A percentile compares a stretch with the other conserved stretches of the same genome.
Conservation (phyloP, 2,113 vertebrate genomes). For the Pterophyllum scalare region DNA sequence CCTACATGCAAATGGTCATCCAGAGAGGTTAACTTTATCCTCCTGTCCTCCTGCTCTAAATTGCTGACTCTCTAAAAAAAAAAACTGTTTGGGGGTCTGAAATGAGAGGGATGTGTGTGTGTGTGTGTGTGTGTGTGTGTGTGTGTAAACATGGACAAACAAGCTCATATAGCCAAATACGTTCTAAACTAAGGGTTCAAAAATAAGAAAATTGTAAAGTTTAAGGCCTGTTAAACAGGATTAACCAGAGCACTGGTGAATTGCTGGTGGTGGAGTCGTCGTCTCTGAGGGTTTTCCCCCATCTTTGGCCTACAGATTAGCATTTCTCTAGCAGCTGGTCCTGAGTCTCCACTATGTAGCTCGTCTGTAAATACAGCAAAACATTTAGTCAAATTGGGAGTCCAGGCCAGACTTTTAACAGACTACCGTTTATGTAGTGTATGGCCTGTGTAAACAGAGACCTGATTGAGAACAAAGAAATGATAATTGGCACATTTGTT, state of each 20-base stretch:
- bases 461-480: neutral
- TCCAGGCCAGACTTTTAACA: too few relatives aligned
- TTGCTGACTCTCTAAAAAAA: neutral
- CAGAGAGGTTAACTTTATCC: neutral
- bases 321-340: neutral
- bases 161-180: neutral
- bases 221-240: accelerated
- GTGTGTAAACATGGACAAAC: neutral
- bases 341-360: neutral
- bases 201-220: neutral
- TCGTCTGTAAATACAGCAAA: neutral
- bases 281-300: neutral
- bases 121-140: too few relatives aligned
- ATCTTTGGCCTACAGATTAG: neutral
- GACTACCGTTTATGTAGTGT: too few relatives aligned
- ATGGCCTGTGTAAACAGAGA: neutral
- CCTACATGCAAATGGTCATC: neutral
- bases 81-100: neutral
- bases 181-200: neutral
- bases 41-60: neutral
- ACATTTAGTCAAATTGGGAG: neutral
- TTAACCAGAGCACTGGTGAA: neutral
- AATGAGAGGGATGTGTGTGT: too few relatives aligned
- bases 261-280: neutral
- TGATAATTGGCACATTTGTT: neutral